Evolutionary conservation across 2,113 vertebrate species (phyloP).

Genomic region (Grallaria varia): DNA sequence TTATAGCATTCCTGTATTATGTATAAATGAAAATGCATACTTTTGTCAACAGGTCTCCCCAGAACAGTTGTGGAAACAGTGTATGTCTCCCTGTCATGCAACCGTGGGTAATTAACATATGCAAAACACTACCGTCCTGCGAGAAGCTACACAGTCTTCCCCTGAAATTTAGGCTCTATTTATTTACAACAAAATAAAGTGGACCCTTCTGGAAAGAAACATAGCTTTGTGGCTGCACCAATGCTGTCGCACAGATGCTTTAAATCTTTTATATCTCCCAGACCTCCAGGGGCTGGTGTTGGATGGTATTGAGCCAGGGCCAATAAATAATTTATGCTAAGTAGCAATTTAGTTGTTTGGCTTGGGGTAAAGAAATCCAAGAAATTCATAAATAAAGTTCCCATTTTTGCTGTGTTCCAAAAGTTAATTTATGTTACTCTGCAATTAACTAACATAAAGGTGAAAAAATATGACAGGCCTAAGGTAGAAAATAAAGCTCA

Average conservation of each 20-base stretch:
- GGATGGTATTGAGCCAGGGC: slow-evolving; percentile 88
- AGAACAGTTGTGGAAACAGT: slow-evolving; percentile 67
- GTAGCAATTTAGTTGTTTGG: slow-evolving; percentile 97
- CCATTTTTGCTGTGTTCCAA: slow-evolving; percentile 82
- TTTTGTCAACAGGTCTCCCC: slow-evolving; percentile 71
- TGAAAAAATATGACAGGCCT: slow-evolving; percentile 83
- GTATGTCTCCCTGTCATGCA: slow-evolving; percentile 68
- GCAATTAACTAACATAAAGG: slow-evolving; percentile 86
- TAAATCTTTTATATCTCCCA: slow-evolving; percentile 90
- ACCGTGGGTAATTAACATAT: slow-evolving; percentile 80
- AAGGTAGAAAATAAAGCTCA: slow-evolving; percentile 77
- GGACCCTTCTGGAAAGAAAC: slow-evolving; percentile 86
- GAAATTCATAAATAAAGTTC: slow-evolving; percentile 93
- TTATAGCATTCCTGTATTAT: not conserved
- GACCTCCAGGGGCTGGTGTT: slow-evolving; percentile 86
- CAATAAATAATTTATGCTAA: slow-evolving; percentile 99
- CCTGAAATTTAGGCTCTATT: slow-evolving; percentile 81
- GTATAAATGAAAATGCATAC: slow-evolving; percentile 60
- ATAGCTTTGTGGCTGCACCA: slow-evolving; percentile 81
- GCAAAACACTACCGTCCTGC: slow-evolving; percentile 79
- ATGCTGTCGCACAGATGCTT: slow-evolving; percentile 78
- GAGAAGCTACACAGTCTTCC: slow-evolving; percentile 79
- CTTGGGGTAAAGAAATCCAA: slow-evolving; percentile 88
- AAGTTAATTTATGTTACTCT: slow-evolving; percentile 84
- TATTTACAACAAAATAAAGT: slow-evolving; percentile 88